These are phyloP conservation scores for Isichthys henryi DNA, from an alignment of 2,113 vertebrate genomes.

Conservation along the genomic window DNA sequence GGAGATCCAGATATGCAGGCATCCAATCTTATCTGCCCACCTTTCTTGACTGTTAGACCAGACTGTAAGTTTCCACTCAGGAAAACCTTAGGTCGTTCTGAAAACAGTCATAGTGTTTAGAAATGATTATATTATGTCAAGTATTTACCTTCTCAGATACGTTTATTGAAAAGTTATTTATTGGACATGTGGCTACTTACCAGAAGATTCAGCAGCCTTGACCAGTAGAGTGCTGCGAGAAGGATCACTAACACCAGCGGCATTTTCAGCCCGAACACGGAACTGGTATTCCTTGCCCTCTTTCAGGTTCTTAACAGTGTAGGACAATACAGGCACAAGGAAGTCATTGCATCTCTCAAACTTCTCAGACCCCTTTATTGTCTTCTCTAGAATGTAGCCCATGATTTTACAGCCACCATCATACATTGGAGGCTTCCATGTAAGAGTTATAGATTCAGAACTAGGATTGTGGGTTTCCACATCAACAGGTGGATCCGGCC, in stretches of 20 bases:
- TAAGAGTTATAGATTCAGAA: slow-evolving; percentile 79
- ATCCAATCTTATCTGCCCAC: slow-evolving; percentile 76
- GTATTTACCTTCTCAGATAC: background rate
- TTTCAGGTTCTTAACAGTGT: slow-evolving; percentile 74
- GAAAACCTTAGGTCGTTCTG: slow-evolving; percentile 88
- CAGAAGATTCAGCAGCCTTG: slow-evolving; percentile 79
- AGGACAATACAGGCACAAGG: slow-evolving; percentile 76
- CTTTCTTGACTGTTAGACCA: slow-evolving; percentile 76
- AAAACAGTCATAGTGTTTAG: slow-evolving; percentile 17
- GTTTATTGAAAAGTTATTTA: background rate
- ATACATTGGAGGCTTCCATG: slow-evolving; percentile 88
- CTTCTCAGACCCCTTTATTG: slow-evolving; percentile 80
- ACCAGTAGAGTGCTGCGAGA: slow-evolving; percentile 72
- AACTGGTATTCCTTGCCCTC: slow-evolving; percentile 87
- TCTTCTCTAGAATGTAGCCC: slow-evolving; percentile 89
- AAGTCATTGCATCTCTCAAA: slow-evolving; percentile 80
- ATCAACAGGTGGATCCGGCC: slow-evolving; percentile 86
- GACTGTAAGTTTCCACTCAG: slow-evolving; percentile 78
- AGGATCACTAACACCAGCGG: slow-evolving; percentile 84
- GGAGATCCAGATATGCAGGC: slow-evolving; percentile 88
- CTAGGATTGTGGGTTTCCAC: slow-evolving; percentile 81
- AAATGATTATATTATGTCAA: background rate
- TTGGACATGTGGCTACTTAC: slow-evolving; percentile 52
- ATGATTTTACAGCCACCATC: slow-evolving; percentile 91
- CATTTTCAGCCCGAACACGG: slow-evolving; percentile 86